Conservation (phyloP, 2,888 invertebrate species). For the Blastobasis adustella region DNA sequence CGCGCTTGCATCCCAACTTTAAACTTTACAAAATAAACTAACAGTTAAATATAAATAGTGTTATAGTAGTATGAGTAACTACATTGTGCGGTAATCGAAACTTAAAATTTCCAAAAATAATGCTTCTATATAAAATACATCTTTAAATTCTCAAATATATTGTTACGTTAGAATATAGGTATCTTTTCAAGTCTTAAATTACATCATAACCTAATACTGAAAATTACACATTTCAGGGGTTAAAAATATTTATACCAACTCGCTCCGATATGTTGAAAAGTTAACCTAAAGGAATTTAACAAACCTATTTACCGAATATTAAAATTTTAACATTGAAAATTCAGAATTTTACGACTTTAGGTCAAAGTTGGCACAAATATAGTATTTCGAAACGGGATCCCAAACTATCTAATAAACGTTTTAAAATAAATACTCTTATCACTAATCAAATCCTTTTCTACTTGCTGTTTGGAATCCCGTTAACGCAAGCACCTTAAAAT, state of each 20-base stretch:
- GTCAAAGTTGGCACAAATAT: conserved; percentile 61
- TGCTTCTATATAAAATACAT: conserved; percentile 50
- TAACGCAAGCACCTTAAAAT: conserved; percentile 58
- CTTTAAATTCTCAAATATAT: conserved; percentile 23
- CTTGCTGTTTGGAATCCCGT: conserved; percentile 43
- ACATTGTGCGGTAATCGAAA: conserved; percentile 14
- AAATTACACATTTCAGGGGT: conserved; percentile 47
- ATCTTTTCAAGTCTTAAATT: conserved; percentile 59
- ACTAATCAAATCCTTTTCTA: conserved; percentile 61
- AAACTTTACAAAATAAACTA: conserved; percentile 53
- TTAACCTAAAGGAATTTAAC: conserved; percentile 3
- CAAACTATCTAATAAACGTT: conserved; percentile 27
- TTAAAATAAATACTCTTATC: conserved; percentile 55
- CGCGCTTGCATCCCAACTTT: conserved; percentile 55
- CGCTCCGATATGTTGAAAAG: conserved; percentile 45
- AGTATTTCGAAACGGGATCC: conserved; percentile 45
- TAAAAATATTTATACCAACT: conserved; percentile 48
- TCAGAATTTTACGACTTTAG: conserved; percentile 10
- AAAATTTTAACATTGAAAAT: conserved; percentile 5
- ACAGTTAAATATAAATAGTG: conserved; percentile 13
- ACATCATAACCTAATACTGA: conserved; percentile 63
- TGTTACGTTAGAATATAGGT: too few relatives aligned
- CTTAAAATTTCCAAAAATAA: conserved; percentile 55
- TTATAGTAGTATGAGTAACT: too few relatives aligned
- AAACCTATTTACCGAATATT: neutral